Percentiles rank a stretch among this genome's conserved stretches.
phyloP scores from a whole-genome alignment of 2,797 vertebrate genomes.

The Acrossocheilus wenchowensis region DNA sequence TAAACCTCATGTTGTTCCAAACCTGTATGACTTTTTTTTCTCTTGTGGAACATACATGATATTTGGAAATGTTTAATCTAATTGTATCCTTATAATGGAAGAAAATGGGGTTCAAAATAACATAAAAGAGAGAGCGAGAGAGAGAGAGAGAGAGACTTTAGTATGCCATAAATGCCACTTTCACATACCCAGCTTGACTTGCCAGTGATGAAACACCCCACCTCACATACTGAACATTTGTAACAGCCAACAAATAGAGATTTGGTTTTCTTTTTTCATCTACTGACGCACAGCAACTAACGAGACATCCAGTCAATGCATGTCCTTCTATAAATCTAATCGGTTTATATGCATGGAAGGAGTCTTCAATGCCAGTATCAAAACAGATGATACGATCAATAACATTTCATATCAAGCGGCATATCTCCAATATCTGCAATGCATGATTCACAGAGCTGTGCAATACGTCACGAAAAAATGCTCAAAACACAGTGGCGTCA shows the following conservation, averaged over 20 bases:
- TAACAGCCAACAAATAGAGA: conserved; percentile 12
- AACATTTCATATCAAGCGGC: background rate
- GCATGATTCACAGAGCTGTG: background rate
- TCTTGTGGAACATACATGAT: background rate
- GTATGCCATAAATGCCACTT: background rate
- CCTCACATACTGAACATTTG: conserved; percentile 29
- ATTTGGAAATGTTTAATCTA: background rate
- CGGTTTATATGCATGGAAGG: background rate
- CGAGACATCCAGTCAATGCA: conserved; percentile 12
- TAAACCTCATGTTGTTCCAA: background rate
- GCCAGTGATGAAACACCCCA: background rate
- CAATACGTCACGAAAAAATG: background rate
- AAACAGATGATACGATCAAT: conserved; percentile 20
- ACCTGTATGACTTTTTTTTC: background rate
- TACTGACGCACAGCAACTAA: conserved; percentile 10
- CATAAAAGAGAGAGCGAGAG: background rate
- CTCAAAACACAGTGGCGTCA: background rate
- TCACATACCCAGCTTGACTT: background rate
- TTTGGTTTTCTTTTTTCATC: conserved; percentile 26
- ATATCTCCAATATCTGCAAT: conserved; percentile 4
- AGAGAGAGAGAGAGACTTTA: background rate
- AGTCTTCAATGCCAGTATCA: conserved; percentile 5
- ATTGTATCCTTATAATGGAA: background rate
- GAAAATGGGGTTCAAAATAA: background rate
- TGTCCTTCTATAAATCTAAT: background rate